Evolutionary conservation across 2,888 invertebrate genomes (phyloP).

Genomic region (Lochmaea crataegi): DNA sequence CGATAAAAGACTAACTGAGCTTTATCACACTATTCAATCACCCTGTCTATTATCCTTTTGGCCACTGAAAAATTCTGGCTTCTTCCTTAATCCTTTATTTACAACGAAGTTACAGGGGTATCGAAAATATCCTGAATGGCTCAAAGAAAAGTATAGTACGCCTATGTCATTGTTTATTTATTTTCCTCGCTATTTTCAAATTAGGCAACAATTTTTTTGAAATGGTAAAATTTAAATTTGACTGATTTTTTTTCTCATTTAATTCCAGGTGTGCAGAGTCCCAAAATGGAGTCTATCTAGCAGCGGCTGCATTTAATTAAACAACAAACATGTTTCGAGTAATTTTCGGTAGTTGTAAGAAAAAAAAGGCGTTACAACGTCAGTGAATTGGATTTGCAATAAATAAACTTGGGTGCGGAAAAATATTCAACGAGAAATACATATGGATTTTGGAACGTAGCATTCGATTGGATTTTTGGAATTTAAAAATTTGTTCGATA

Average conservation of each 20-base stretch:
- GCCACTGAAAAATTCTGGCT: too few relatives aligned
- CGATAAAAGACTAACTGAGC: too few relatives aligned
- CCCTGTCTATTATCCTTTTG: too few relatives aligned
- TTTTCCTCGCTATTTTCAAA: neutral
- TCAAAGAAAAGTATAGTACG: too few relatives aligned
- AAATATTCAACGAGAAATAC: neutral
- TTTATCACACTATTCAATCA: too few relatives aligned
- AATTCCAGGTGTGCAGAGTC: slow-evolving; percentile 11
- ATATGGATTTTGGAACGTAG: slow-evolving; percentile 27
- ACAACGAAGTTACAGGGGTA: too few relatives aligned
- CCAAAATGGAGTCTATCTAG: slow-evolving; percentile 23
- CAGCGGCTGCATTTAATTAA: neutral
- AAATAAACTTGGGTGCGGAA: slow-evolving; percentile 9
- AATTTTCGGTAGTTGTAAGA: slow-evolving; percentile 60
- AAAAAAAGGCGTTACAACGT: slow-evolving; percentile 56
- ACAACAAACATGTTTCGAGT: slow-evolving; percentile 57
- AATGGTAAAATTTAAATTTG: neutral
- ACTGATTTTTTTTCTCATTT: slow-evolving; percentile 2
- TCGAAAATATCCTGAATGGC: too few relatives aligned
- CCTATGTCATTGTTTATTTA: too few relatives aligned
- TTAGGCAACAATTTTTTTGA: neutral
- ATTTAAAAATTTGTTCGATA: slow-evolving; percentile 19
- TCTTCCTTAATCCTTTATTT: too few relatives aligned
- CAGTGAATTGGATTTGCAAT: neutral
- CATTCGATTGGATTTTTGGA: slow-evolving; percentile 11